Percentiles rank a stretch among this genome's conserved stretches.
Evolutionary conservation across 2,113 vertebrate genomes (phyloP).

Genomic region (Suncus etruscus): DNA sequence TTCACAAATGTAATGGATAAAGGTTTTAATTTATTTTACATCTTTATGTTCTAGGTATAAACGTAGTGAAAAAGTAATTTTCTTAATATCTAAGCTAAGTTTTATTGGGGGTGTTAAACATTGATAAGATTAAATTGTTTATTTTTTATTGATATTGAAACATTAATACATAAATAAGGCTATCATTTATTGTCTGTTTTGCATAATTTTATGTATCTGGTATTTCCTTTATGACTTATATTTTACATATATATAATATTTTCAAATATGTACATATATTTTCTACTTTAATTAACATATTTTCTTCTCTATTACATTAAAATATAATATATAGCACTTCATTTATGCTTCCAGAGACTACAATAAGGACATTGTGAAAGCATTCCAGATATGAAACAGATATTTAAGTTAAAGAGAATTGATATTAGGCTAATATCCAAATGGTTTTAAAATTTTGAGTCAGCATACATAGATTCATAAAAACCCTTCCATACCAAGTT

Average conservation of each 20-base stretch:
- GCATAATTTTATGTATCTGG: background rate
- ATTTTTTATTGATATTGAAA: constrained; percentile 21
- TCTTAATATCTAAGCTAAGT: background rate
- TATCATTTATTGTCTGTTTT: background rate
- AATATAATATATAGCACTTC: background rate
- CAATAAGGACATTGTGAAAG: background rate
- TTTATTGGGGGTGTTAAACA: background rate
- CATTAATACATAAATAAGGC: background rate
- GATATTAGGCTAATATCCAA: too few relatives aligned
- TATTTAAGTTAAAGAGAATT: background rate
- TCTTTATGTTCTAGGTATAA: background rate
- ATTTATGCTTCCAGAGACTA: background rate
- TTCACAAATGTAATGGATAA: background rate
- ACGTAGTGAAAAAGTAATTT: background rate
- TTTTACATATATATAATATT: too few relatives aligned
- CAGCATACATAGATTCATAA: too few relatives aligned
- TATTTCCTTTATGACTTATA: too few relatives aligned
- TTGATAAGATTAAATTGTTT: background rate
- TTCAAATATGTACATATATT: background rate
- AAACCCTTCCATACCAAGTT: too few relatives aligned
- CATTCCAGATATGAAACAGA: background rate
- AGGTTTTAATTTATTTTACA: background rate
- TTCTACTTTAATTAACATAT: background rate
- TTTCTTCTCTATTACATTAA: background rate
- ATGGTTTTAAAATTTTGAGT: too few relatives aligned